phyloP scores from a whole-genome alignment of 2,797 vertebrate genomes.

The Argentina silus region DNA sequence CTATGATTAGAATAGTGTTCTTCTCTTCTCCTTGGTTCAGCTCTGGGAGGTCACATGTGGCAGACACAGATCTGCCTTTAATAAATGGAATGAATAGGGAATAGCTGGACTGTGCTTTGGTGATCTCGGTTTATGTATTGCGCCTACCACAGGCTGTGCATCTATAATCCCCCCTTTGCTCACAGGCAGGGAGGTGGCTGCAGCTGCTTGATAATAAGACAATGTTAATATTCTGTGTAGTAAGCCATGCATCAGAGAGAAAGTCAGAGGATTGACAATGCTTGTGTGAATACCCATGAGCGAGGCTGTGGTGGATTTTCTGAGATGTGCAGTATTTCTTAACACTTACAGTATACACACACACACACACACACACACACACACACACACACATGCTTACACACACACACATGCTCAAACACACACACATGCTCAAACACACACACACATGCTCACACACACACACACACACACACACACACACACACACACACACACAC shows the following conservation, averaged over 20 bases:
- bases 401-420: too few relatives aligned
- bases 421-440: too few relatives aligned
- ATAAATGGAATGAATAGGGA: neutral
- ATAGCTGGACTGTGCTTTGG: constrained; percentile 3
- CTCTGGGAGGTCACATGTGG: neutral
- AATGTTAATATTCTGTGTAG: constrained; percentile 12
- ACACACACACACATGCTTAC: neutral
- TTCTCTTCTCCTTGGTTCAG: neutral
- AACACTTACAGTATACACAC: neutral
- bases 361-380: neutral
- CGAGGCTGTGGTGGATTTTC: neutral
- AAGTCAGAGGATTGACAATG: neutral
- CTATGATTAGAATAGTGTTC: neutral
- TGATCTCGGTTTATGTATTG: neutral
- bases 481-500: neutral
- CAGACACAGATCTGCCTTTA: constrained; percentile 4
- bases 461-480: too few relatives aligned
- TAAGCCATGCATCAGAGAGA: neutral
- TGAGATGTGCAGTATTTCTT: neutral
- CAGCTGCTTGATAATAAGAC: constrained; percentile 16
- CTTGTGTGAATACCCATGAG: neutral
- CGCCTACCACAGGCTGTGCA: constrained; percentile 7
- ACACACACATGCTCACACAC: too few relatives aligned
- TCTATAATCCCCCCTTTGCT: constrained; percentile 8
- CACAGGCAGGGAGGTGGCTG: neutral